Conservation (phyloP, 1,140 invertebrate species). For the Drosophila nebulosa region DNA sequence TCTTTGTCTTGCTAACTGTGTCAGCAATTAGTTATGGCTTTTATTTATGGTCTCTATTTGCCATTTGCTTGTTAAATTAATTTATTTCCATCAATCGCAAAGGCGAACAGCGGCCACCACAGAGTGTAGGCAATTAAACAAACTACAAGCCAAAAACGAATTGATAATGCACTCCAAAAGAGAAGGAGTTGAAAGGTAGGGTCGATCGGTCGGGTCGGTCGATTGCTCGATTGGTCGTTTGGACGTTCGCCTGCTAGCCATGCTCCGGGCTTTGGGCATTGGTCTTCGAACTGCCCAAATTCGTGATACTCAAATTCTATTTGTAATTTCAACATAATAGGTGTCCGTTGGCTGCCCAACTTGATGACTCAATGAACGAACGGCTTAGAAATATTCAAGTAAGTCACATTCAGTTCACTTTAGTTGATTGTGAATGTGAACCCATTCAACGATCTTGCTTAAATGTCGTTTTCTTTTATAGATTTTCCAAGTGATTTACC, state of each 20-base stretch:
- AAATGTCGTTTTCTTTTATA: no score
- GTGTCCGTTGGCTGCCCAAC: no score
- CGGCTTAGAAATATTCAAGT: no score
- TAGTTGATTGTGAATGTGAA: no score
- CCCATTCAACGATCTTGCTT: no score
- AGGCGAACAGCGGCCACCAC: not conserved
- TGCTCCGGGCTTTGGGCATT: not conserved
- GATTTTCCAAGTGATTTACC: no score
- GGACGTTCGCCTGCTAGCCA: no score
- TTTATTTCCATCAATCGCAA: conserved; percentile 14
- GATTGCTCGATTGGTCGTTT: no score
- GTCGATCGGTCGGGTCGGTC: not conserved
- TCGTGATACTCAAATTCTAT: not conserved
- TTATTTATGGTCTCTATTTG: conserved; percentile 70
- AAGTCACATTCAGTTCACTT: no score
- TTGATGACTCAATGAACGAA: no score
- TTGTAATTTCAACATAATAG: no score
- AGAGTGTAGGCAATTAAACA: conserved; percentile 4
- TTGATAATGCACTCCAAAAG: not conserved
- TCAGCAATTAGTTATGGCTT: conserved; percentile 71
- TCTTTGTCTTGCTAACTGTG: conserved; percentile 70
- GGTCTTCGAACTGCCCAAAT: not conserved
- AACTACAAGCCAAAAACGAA: conserved; percentile 1
- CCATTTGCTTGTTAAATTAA: conserved; percentile 73
- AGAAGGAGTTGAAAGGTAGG: not conserved